These are phyloP conservation scores for Drosophila tani DNA, from an alignment of 1,140 invertebrate species.

Conservation along the genomic window DNA sequence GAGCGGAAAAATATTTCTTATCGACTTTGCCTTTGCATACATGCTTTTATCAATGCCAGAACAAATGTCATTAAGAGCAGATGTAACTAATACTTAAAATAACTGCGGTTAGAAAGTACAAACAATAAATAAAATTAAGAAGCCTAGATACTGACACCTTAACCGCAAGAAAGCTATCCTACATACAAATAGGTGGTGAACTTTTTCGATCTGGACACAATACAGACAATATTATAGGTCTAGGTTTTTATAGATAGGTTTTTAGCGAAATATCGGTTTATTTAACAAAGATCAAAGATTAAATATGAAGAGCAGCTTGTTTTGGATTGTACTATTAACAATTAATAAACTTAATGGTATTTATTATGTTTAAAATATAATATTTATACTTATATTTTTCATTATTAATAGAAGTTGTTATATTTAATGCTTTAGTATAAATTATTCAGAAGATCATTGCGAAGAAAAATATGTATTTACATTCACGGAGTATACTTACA, in stretches of 20 bases:
- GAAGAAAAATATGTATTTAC: too few species aligned
- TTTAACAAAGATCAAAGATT: too few species aligned
- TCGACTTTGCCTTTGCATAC: not conserved
- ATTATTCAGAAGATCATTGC: too few species aligned
- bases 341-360: too few species aligned
- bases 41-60: not conserved
- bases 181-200: not conserved
- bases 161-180: not conserved
- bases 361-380: too few species aligned
- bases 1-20: not conserved
- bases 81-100: not conserved
- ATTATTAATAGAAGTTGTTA: not conserved
- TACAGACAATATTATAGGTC: not conserved
- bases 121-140: conserved; percentile 7
- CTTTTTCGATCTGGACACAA: not conserved
- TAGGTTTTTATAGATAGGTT: not conserved
- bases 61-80: not conserved
- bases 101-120: conserved; percentile 4
- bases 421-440: not conserved
- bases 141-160: not conserved
- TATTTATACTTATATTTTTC: not conserved
- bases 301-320: too few species aligned
- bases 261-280: not conserved
- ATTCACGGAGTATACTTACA: too few species aligned
- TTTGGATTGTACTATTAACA: too few species aligned